Percentiles rank a stretch among this genome's conserved stretches.
These are phyloP conservation scores for Procavia capensis DNA, from an alignment of 2,113 vertebrate species.

Conservation along the genomic window DNA sequence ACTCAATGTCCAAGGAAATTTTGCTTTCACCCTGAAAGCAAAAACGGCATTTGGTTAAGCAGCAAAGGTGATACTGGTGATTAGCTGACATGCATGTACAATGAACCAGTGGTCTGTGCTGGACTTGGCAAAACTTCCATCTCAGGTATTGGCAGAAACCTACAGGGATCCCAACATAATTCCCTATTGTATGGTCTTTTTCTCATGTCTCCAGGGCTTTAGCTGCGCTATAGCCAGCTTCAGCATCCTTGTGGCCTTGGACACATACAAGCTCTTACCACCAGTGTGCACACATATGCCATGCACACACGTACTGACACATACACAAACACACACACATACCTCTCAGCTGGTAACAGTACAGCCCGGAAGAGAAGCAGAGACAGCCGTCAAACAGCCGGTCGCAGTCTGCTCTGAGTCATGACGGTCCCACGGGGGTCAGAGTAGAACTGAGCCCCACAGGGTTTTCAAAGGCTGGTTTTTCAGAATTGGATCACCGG, in stretches of 20 bases:
- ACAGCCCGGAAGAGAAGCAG: background rate
- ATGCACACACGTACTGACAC: background rate
- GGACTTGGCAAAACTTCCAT: background rate
- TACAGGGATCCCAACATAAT: background rate
- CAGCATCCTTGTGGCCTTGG: background rate
- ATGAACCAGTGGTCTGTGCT: background rate
- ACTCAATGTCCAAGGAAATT: background rate
- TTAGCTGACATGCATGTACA: accelerated
- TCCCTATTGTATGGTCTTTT: accelerated
- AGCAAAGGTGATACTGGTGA: background rate
- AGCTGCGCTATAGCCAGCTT: background rate
- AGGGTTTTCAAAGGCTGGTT: too few relatives aligned
- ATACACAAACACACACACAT: background rate
- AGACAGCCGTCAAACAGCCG: accelerated
- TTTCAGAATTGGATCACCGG: too few relatives aligned
- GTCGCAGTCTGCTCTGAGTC: background rate
- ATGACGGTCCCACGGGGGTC: background rate
- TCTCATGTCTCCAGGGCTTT: background rate
- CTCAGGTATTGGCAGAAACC: background rate
- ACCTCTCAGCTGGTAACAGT: too few relatives aligned
- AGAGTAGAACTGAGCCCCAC: background rate
- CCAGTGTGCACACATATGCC: accelerated
- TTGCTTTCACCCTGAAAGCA: background rate
- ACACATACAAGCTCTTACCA: accelerated
- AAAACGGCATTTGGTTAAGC: background rate